A percentile compares a stretch with the other conserved stretches of the same genome.
These are phyloP conservation scores for Sparidentex hasta DNA, from an alignment of 2,797 vertebrate genomes.

Conservation along the genomic window DNA sequence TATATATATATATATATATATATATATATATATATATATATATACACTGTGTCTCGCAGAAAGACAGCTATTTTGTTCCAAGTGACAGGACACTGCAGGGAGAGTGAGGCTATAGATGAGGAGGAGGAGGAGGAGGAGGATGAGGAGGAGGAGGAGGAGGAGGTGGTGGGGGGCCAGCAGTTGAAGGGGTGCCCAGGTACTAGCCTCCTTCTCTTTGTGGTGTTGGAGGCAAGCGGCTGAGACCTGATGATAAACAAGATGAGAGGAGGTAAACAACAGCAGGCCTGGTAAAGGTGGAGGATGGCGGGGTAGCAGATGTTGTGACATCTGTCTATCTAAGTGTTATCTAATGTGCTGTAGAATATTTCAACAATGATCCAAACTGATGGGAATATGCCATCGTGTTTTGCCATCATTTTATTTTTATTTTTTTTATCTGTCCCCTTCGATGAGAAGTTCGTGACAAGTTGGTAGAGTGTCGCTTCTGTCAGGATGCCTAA, in stretches of 20 bases:
- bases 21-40: not conserved
- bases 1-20: too few species aligned
- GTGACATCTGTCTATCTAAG: conserved; percentile 90
- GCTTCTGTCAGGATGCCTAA: conserved; percentile 24
- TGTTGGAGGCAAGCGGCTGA: conserved; percentile 53
- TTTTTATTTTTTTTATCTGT: conserved; percentile 6
- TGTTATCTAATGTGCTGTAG: conserved; percentile 88
- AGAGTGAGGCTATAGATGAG: not conserved
- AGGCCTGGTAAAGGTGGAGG: conserved; percentile 85
- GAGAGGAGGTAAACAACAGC: conserved; percentile 87
- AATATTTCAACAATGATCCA: conserved; percentile 88
- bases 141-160: not conserved
- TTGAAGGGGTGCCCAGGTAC: conserved; percentile 43
- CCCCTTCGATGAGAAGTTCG: conserved; percentile 64
- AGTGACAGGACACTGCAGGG: conserved; percentile 44
- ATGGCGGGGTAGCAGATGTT: conserved; percentile 84
- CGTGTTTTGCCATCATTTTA: conserved; percentile 22
- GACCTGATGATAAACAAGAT: conserved; percentile 86
- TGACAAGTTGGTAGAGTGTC: conserved; percentile 58
- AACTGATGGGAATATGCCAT: conserved; percentile 78
- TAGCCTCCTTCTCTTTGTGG: conserved; percentile 60
- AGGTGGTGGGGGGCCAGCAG: not conserved
- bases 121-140: too few species aligned
- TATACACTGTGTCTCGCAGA: conserved; percentile 17
- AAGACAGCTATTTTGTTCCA: conserved; percentile 32